phyloP scores from a whole-genome alignment of 2,888 invertebrate species.

The Neocrepidodera transversa region DNA sequence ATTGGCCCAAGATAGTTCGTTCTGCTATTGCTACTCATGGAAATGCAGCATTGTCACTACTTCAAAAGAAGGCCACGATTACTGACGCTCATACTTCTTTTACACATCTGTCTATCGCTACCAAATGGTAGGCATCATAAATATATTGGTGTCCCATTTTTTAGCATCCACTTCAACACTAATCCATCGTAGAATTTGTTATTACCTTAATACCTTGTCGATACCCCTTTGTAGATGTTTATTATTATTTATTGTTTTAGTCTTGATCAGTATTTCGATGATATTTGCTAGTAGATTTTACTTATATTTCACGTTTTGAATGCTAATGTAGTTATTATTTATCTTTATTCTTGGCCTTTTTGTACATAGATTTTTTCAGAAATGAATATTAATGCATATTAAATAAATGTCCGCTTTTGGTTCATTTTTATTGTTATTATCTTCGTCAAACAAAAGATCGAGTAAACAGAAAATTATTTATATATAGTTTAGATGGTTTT shows the following conservation, averaged over 20 bases:
- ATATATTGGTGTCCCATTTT: constrained; percentile 38
- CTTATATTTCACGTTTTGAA: constrained; percentile 26
- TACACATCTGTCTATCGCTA: constrained; percentile 61
- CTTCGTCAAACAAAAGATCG: background rate
- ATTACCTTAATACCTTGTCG: constrained; percentile 21
- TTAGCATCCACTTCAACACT: constrained; percentile 27
- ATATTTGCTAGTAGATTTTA: constrained; percentile 32
- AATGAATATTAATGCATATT: background rate
- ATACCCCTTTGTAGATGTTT: constrained; percentile 34
- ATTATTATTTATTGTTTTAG: constrained; percentile 33
- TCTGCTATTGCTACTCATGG: constrained; percentile 54
- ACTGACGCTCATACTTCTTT: constrained; percentile 59
- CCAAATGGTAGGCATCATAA: constrained; percentile 58
- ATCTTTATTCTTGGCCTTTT: constrained; percentile 1
- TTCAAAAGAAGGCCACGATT: constrained; percentile 58
- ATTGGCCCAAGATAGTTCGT: constrained; percentile 55
- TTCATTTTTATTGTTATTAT: background rate
- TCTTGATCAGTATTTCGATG: constrained; percentile 29
- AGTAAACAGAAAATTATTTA: background rate
- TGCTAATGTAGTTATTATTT: constrained; percentile 38
- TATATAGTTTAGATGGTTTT: too few species aligned
- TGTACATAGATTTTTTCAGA: constrained; percentile 13
- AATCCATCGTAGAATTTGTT: constrained; percentile 32
- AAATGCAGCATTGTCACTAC: constrained; percentile 59
- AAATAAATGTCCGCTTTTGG: too few species aligned